Evolutionary conservation across 2,113 vertebrate species (phyloP).

Genomic region (Cichladusa arquata): DNA sequence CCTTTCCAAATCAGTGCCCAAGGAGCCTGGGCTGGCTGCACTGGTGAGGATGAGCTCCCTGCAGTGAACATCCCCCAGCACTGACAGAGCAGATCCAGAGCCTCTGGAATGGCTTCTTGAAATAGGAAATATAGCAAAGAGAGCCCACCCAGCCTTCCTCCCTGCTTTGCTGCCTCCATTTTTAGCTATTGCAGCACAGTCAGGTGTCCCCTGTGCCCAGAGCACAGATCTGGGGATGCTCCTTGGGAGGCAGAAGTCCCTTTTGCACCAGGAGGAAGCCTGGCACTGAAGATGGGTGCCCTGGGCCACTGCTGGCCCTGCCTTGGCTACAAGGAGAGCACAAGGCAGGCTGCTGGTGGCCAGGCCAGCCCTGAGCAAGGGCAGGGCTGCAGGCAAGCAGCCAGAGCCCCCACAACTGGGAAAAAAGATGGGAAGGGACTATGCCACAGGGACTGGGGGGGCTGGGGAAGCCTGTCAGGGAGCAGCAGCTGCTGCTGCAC

Average conservation of each 20-base stretch:
- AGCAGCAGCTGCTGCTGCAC: constrained; percentile 32
- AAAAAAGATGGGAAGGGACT: not conserved
- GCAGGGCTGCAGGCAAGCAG: not conserved
- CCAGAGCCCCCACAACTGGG: not conserved
- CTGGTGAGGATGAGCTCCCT: fast-evolving
- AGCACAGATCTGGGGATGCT: not conserved
- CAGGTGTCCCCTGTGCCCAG: not conserved
- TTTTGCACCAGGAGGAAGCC: not conserved
- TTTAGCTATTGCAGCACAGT: not conserved
- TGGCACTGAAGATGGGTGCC: fast-evolving
- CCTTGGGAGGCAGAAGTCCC: not conserved
- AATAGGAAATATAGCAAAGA: not conserved
- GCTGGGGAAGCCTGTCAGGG: not conserved
- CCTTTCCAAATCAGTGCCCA: not conserved
- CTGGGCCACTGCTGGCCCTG: not conserved
- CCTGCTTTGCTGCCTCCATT: not conserved
- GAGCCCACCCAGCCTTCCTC: not conserved
- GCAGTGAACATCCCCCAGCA: not conserved
- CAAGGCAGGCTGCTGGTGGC: fast-evolving
- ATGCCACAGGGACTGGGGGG: not conserved
- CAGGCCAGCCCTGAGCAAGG: not conserved
- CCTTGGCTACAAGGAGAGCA: not conserved
- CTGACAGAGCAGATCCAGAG: not conserved
- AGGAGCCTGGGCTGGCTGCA: not conserved
- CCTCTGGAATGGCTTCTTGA: not conserved